Conservation (phyloP, 1,140 invertebrate species). For the Drosophila varians region DNA sequence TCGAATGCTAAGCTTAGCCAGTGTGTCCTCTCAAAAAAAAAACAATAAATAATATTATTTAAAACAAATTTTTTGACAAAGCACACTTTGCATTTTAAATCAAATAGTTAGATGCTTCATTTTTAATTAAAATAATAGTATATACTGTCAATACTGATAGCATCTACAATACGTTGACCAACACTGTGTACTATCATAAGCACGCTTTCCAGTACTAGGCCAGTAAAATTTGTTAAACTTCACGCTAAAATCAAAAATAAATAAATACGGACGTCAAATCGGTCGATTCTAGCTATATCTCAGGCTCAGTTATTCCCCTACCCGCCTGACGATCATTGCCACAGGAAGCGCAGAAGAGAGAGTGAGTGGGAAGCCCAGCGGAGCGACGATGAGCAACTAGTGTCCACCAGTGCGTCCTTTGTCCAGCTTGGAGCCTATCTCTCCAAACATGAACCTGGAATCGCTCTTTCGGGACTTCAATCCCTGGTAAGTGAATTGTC, state of each 20-base stretch:
- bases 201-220: not conserved
- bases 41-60: slow-evolving; percentile 21
- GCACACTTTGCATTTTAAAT: not conserved
- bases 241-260: not conserved
- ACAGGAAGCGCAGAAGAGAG: not conserved
- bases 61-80: not conserved
- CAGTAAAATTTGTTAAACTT: not conserved
- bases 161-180: no score
- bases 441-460: slow-evolving; percentile 91
- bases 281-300: not conserved
- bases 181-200: not conserved
- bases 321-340: not conserved
- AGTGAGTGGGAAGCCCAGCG: not conserved
- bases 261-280: not conserved
- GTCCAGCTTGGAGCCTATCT: slow-evolving; percentile 12
- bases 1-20: not conserved
- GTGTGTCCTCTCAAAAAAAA: not conserved
- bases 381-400: slow-evolving; percentile 68
- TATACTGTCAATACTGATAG: not conserved
- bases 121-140: not conserved
- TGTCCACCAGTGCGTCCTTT: slow-evolving; percentile 38
- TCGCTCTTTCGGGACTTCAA: slow-evolving; percentile 96
- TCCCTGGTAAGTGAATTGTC: slow-evolving; percentile 88
- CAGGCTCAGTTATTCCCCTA: not conserved
- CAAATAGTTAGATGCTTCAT: no score